phyloP scores from a whole-genome alignment of 2,113 vertebrate genomes.

The Archocentrus centrarchus region DNA sequence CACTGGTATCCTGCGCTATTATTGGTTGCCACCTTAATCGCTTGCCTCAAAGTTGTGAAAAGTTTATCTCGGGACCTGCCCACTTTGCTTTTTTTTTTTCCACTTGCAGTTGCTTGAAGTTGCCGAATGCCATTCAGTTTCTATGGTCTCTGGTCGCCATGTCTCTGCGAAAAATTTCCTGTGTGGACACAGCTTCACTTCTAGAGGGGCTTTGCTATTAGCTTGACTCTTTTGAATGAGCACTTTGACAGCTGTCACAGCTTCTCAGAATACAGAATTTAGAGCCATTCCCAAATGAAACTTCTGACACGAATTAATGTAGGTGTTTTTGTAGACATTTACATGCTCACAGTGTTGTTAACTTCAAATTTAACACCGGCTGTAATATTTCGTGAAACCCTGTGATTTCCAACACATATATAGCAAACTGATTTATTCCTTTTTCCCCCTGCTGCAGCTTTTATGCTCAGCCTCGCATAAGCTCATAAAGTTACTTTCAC shows the following conservation, averaged over 20 bases:
- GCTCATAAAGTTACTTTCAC: slow-evolving; percentile 64
- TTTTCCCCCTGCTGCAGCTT: slow-evolving; percentile 43
- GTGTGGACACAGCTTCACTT: not conserved
- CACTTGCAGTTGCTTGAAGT: not conserved
- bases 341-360: slow-evolving; percentile 42
- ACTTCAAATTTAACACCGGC: slow-evolving; percentile 35
- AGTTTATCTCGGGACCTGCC: not conserved
- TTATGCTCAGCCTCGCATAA: slow-evolving; percentile 45
- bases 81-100: not conserved
- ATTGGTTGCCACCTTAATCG: not conserved
- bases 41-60: too few relatives aligned
- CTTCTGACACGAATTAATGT: not conserved
- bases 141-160: not conserved
- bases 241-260: not conserved
- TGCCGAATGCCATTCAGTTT: not conserved
- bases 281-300: not conserved
- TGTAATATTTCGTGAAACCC: slow-evolving; percentile 49
- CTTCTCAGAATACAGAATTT: not conserved
- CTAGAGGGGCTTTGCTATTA: not conserved
- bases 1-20: not conserved
- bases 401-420: slow-evolving; percentile 31
- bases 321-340: slow-evolving; percentile 47
- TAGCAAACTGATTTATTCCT: slow-evolving; percentile 46
- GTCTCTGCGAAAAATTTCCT: not conserved
- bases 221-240: not conserved